These are phyloP conservation scores for Nephrotoma flavescens DNA, from an alignment of 2,888 invertebrate species.

Conservation along the genomic window DNA sequence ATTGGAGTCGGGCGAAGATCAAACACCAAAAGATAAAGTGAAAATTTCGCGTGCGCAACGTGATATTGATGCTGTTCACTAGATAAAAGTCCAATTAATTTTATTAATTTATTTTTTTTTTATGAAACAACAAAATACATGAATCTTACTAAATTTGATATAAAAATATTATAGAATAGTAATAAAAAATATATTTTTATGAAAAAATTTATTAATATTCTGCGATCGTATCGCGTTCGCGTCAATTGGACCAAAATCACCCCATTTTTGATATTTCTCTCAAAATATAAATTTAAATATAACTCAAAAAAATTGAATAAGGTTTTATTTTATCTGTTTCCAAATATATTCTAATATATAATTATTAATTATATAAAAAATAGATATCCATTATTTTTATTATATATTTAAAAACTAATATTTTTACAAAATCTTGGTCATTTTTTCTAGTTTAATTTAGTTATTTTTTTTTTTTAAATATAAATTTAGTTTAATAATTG, in stretches of 20 bases:
- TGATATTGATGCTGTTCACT: slow-evolving; percentile 70
- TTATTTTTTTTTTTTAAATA: background rate
- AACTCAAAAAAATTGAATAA: background rate
- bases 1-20: slow-evolving; percentile 84
- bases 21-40: slow-evolving; percentile 86
- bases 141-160: background rate
- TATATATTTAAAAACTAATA: background rate
- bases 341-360: background rate
- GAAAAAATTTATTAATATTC: background rate
- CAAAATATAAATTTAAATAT: background rate
- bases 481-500: background rate
- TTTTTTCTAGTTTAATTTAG: background rate
- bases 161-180: background rate
- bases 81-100: slow-evolving; percentile 14
- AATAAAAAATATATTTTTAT: slow-evolving; percentile 1
- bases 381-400: background rate
- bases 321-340: background rate
- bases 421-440: background rate
- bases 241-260: slow-evolving; percentile 1
- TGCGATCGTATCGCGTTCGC: background rate
- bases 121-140: background rate
- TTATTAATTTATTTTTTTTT: background rate
- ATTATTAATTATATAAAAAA: background rate
- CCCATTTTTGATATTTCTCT: background rate
- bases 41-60: slow-evolving; percentile 92